Base-by-base conservation (phyloP, 2,888 invertebrate species). In the Notodonta ziczac region DNA sequence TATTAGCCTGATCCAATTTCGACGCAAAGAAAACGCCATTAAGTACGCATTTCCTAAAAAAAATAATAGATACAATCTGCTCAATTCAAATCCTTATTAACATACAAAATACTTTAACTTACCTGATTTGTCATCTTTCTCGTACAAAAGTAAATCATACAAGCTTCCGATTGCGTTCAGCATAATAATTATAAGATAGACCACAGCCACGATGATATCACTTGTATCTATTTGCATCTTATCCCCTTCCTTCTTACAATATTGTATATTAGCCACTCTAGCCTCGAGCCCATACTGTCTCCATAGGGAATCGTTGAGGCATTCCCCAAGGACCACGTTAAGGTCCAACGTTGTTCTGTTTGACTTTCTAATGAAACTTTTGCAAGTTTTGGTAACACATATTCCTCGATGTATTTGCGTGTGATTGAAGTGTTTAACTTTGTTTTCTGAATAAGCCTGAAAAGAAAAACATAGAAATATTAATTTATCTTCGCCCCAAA, bases 381-480 rank as follows among this genome's bases (percentile, higher is more conserved):
- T 81, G 66, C 92, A 93, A 7, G 84, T 81, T 16, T 60, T 75
- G 9, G 85, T 86, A 2, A 90, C 81, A 69, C 93, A 93, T 0
- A 91, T 76, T 1, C 85, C 92, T 76, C 91, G 78, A 58, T 93
- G 91, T 75, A 93, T 82, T 73, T 86, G 82, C 57, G 90, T 86
- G 69, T 91, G 90, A 63, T 93, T 90, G 70, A 80, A 93, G 69
- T 93, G 92, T 70, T 91, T 91, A 12, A 80, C 60, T 64, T 66
- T 85, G 62, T 88, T 65, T 0, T 80, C 85, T 61, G 92, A 91
- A 67, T 91, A 92, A 61, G 72, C 85, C 92, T 93, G 83, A 55
- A 83, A 85, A 52, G n/a, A 24, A 24, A 24, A 24, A 24, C 24
- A 24, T 24, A 66, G 59, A 46, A 42, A 42, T 9, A 35, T 7